phyloP scores from a whole-genome alignment of 2,113 vertebrate genomes.

The Balaeniceps rex region DNA sequence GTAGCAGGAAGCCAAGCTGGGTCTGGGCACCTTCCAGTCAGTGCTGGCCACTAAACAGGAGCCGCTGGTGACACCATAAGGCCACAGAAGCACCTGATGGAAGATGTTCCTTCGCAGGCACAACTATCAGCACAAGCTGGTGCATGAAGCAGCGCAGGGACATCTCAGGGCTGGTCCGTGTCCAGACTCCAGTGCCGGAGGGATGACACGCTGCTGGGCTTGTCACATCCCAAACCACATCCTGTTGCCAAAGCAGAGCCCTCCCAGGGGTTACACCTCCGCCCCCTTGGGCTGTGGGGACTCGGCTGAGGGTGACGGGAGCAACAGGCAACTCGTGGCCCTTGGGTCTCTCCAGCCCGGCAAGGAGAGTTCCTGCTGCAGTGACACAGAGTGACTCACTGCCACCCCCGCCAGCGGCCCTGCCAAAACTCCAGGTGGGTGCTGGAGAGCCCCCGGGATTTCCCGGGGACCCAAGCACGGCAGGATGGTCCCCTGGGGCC shows the following conservation, averaged over 20 bases:
- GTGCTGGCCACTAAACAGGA: rapidly evolving
- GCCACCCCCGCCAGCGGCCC: background rate
- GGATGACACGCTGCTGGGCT: background rate
- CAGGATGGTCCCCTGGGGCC: background rate
- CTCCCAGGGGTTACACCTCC: background rate
- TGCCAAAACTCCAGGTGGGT: background rate
- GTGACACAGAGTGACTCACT: background rate
- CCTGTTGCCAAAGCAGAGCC: background rate
- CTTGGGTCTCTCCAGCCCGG: background rate
- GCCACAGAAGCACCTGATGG: background rate
- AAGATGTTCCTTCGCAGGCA: background rate
- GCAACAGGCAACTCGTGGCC: background rate
- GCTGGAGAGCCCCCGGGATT: constrained; percentile 20
- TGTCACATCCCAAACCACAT: constrained; percentile 22
- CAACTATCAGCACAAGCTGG: background rate
- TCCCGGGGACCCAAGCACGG: background rate
- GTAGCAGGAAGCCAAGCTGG: background rate
- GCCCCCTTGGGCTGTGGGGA: background rate
- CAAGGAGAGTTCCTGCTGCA: background rate
- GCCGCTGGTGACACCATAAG: background rate
- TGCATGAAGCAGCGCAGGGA: background rate
- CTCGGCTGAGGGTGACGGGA: rapidly evolving
- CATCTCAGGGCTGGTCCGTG: rapidly evolving
- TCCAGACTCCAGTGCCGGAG: background rate
- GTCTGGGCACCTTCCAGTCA: background rate